These are phyloP conservation scores for Molorchus minor DNA, from an alignment of 2,888 invertebrate genomes.

Conservation along the genomic window DNA sequence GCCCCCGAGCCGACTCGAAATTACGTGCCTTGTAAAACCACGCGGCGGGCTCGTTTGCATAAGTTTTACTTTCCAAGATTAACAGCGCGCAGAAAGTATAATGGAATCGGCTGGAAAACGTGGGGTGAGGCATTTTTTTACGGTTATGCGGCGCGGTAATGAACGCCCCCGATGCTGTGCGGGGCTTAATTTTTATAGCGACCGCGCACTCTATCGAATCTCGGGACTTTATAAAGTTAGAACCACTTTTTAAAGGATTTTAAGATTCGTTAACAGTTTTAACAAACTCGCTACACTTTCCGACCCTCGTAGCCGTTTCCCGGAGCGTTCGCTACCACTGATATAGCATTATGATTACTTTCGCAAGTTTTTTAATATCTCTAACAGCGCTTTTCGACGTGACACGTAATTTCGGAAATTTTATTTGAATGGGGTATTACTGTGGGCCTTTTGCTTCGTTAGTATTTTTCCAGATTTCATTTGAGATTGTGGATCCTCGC, in stretches of 20 bases:
- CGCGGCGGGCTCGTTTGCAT: conserved; percentile 63
- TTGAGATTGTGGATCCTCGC: conserved; percentile 22
- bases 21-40: conserved; percentile 64
- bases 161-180: conserved; percentile 56
- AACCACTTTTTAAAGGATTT: conserved; percentile 62
- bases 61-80: conserved; percentile 64
- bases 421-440: conserved; percentile 55
- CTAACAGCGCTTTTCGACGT: conserved; percentile 57
- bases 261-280: conserved; percentile 63
- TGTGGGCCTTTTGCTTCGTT: conserved; percentile 47
- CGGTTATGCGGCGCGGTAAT: conserved; percentile 60
- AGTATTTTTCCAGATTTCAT: conserved; percentile 43
- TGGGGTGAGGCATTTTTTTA: conserved; percentile 54
- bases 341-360: conserved; percentile 55
- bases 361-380: conserved; percentile 62
- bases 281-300: conserved; percentile 60
- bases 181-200: conserved; percentile 62
- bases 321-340: conserved; percentile 34
- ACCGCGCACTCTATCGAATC: conserved; percentile 57
- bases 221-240: conserved; percentile 59
- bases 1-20: conserved; percentile 49
- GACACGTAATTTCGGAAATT: conserved; percentile 58
- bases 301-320: conserved; percentile 50
- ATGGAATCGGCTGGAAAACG: conserved; percentile 53
- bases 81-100: conserved; percentile 62